Percentiles rank a stretch among this genome's conserved stretches.
phyloP scores from a whole-genome alignment of 1,140 invertebrate species.

The Lordiphosa collinella region DNA sequence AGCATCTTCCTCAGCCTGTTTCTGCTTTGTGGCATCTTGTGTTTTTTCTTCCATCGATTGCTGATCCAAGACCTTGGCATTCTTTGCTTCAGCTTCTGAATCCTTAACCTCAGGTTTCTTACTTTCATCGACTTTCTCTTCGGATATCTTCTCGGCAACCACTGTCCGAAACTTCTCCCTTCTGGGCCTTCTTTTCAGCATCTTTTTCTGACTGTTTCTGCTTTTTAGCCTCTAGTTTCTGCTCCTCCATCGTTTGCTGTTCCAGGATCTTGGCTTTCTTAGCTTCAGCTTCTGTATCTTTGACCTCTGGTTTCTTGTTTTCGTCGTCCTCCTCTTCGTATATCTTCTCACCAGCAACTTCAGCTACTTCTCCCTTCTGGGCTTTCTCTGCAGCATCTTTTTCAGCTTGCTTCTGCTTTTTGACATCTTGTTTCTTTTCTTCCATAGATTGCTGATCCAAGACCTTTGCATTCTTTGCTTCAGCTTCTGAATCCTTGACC shows the following conservation, averaged over 20 bases:
- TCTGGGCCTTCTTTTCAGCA: neutral
- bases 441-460: too few relatives aligned
- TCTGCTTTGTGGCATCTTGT: slow-evolving; percentile 14
- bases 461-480: neutral
- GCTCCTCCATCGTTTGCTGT: neutral
- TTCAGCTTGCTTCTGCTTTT: slow-evolving; percentile 3
- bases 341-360: slow-evolving; percentile 1
- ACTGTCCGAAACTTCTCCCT: too few relatives aligned
- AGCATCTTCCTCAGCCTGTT: slow-evolving; percentile 15
- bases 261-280: neutral
- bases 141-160: too few relatives aligned
- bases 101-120: too few relatives aligned
- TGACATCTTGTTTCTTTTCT: too few relatives aligned
- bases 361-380: neutral
- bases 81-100: too few relatives aligned
- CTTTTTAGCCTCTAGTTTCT: neutral
- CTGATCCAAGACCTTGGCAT: slow-evolving; percentile 19
- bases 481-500: neutral
- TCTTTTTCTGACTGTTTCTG: neutral
- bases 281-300: neutral
- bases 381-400: neutral
- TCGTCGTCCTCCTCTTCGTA: neutral
- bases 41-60: slow-evolving; percentile 24
- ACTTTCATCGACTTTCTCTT: too few relatives aligned
- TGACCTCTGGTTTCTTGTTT: neutral